These are phyloP conservation scores for Aurelia coerulea DNA, from an alignment of 30 jellyfish, hydroid and myxozoan species.

Conservation along the genomic window DNA sequence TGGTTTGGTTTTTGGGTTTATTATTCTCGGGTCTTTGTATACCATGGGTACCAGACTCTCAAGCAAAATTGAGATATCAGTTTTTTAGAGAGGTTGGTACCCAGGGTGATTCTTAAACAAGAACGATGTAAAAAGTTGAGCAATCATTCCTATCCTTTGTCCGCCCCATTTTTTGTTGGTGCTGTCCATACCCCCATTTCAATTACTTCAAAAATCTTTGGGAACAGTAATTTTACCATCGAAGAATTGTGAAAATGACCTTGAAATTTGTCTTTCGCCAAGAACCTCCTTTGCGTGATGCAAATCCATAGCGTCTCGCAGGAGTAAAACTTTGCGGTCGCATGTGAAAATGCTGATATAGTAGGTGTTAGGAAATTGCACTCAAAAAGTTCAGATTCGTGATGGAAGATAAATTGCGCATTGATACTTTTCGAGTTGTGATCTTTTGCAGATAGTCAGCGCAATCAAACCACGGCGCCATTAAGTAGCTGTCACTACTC, in stretches of 20 bases:
- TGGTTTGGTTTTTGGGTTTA: no score
- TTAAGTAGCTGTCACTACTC: conserved; percentile 15
- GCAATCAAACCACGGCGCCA: conserved; percentile 70
- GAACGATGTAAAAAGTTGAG: not conserved
- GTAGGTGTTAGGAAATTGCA: conserved; percentile 30
- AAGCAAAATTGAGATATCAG: no score
- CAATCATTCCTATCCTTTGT: not conserved
- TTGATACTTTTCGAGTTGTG: conserved; percentile 51
- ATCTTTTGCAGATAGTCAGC: conserved; percentile 56
- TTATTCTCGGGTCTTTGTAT: no score
- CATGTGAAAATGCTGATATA: conserved; percentile 17
- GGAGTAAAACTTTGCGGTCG: no score
- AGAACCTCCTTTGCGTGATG: no score
- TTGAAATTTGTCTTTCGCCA: no score
- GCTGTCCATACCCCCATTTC: not conserved
- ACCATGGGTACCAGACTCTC: no score
- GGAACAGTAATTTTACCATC: no score
- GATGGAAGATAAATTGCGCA: conserved; percentile 40
- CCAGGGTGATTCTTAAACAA: no score
- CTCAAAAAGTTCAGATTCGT: conserved; percentile 13
- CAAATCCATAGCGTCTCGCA: no score
- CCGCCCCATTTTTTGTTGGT: not conserved
- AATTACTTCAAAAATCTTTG: not conserved
- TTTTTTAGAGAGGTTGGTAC: no score
- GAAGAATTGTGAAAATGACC: no score